These are phyloP conservation scores for Amblyteles armatorius DNA, from an alignment of 2,888 invertebrate species.

Conservation along the genomic window DNA sequence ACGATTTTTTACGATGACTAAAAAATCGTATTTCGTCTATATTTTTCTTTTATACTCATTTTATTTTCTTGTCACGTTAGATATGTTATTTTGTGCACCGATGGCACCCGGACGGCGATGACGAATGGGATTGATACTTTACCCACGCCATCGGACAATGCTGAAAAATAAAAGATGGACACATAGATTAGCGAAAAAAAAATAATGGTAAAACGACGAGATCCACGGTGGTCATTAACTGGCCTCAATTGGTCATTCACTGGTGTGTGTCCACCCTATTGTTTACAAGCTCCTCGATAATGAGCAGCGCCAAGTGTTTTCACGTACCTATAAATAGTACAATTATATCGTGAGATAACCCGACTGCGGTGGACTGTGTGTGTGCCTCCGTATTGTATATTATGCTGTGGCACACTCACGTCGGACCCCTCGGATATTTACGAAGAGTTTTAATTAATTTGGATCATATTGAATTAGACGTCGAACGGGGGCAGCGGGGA, in stretches of 20 bases:
- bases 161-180: neutral
- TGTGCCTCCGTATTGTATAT: neutral
- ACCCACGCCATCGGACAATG: neutral
- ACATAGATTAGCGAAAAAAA: neutral
- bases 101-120: neutral
- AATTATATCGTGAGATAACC: constrained; percentile 66
- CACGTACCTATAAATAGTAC: constrained; percentile 65
- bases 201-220: neutral
- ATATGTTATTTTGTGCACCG: neutral
- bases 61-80: neutral
- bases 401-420: neutral
- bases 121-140: neutral
- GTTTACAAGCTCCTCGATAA: constrained; percentile 52
- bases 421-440: neutral
- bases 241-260: constrained; percentile 29
- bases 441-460: constrained; percentile 19
- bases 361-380: constrained; percentile 23
- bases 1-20: too few species aligned
- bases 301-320: constrained; percentile 45
- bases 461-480: constrained; percentile 16
- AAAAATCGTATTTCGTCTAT: neutral
- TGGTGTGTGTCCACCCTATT: constrained; percentile 51
- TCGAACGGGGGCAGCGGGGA: neutral
- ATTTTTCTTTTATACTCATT: neutral
- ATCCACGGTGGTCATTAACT: constrained; percentile 10